These are phyloP conservation scores for Noctua comes DNA, from an alignment of 2,888 invertebrate species.

Conservation along the genomic window DNA sequence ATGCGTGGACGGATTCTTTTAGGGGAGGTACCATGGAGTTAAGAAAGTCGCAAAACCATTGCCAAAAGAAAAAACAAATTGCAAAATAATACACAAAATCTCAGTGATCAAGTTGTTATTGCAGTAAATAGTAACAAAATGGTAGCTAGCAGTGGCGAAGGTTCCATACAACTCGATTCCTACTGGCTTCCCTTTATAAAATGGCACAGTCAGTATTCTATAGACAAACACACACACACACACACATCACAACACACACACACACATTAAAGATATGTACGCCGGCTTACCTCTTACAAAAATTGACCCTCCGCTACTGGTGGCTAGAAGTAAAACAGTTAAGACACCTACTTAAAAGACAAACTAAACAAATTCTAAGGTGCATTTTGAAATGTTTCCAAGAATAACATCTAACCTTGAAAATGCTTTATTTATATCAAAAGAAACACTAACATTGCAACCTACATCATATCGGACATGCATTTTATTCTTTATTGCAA, in stretches of 20 bases:
- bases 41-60: constrained; percentile 48
- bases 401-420: constrained; percentile 8
- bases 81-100: not conserved
- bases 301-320: too few relatives aligned
- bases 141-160: not conserved
- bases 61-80: not conserved
- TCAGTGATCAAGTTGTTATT: not conserved
- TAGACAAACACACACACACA: too few relatives aligned
- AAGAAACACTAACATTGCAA: constrained; percentile 8
- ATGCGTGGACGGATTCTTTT: constrained; percentile 88
- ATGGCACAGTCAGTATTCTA: too few relatives aligned
- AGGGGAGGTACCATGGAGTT: constrained; percentile 70
- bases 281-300: too few relatives aligned
- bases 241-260: too few relatives aligned
- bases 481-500: constrained; percentile 36
- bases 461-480: not conserved
- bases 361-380: not conserved
- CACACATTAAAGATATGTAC: too few relatives aligned
- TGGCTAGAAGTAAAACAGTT: not conserved
- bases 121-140: not conserved
- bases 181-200: too few relatives aligned
- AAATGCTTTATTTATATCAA: constrained; percentile 1
- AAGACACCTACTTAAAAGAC: not conserved
- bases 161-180: too few relatives aligned
- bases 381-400: not conserved